Evolutionary conservation across 2,113 vertebrate genomes (phyloP).

Genomic region (Sinocyclocheilus rhinocerous): DNA sequence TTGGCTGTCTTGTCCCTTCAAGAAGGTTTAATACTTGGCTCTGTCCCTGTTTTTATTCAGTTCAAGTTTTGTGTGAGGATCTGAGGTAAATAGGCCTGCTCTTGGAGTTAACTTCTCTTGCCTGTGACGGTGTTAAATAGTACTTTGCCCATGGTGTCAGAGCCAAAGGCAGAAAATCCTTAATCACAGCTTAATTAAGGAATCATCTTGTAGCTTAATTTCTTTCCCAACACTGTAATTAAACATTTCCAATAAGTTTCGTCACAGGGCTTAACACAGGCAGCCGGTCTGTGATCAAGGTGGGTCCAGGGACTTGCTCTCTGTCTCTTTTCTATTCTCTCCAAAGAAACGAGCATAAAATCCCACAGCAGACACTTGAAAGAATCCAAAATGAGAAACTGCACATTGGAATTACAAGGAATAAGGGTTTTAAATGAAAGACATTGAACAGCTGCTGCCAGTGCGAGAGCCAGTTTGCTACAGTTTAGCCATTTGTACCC

Average conservation of each 20-base stretch:
- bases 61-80: slow-evolving; percentile 3
- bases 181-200: slow-evolving; percentile 61
- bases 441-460: neutral
- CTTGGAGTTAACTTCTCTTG: slow-evolving; percentile 34
- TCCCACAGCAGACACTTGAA: slow-evolving; percentile 48
- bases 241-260: slow-evolving; percentile 59
- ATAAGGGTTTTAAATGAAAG: slow-evolving; percentile 21
- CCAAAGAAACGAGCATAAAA: slow-evolving; percentile 28
- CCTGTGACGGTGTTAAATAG: slow-evolving; percentile 21
- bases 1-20: neutral
- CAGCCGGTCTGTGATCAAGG: slow-evolving; percentile 47
- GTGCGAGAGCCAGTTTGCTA: neutral
- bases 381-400: slow-evolving; percentile 36
- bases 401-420: slow-evolving; percentile 33
- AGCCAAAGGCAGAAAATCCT: slow-evolving; percentile 54
- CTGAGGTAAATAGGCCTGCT: slow-evolving; percentile 33
- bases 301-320: slow-evolving; percentile 41
- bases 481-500: neutral
- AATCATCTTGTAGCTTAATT: slow-evolving; percentile 59
- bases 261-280: slow-evolving; percentile 58
- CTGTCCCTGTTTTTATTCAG: slow-evolving; percentile 16
- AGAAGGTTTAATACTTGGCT: slow-evolving; percentile 3
- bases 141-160: slow-evolving; percentile 14
- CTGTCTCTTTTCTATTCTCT: slow-evolving; percentile 37
- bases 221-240: slow-evolving; percentile 56